Percentiles rank a stretch among this genome's conserved stretches.
These are phyloP conservation scores for Drosophila orena DNA, from an alignment of 1,140 invertebrate genomes.

Conservation along the genomic window DNA sequence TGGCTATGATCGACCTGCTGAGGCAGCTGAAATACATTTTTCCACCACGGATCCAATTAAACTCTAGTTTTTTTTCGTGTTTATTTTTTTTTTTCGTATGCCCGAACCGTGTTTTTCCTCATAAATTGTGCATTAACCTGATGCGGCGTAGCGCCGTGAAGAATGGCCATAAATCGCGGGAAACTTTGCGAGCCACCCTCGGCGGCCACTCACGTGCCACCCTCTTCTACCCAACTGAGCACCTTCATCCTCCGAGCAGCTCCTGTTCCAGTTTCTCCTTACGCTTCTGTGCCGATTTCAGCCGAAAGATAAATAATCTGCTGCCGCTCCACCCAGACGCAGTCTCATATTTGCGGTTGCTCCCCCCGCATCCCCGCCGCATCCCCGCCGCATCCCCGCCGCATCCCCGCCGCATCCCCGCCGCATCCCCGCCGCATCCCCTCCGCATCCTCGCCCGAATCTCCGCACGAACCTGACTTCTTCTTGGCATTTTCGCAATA, in stretches of 20 bases:
- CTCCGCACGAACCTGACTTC: conserved; percentile 59
- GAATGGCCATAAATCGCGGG: conserved; percentile 57
- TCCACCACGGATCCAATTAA: conserved; percentile 44
- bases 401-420: neutral
- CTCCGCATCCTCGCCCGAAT: too few species aligned
- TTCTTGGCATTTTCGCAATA: conserved; percentile 82
- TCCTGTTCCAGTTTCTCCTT: conserved; percentile 48
- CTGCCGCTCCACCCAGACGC: conserved; percentile 67
- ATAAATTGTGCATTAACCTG: conserved; percentile 79
- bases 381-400: neutral
- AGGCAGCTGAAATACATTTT: conserved; percentile 26
- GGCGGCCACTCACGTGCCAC: conserved; percentile 68
- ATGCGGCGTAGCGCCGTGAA: conserved; percentile 65
- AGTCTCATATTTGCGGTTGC: conserved; percentile 78
- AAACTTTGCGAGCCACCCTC: conserved; percentile 67
- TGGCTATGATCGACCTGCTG: conserved; percentile 62
- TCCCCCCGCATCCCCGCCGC: conserved; percentile 1
- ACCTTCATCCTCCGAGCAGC: conserved; percentile 6
- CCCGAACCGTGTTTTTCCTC: conserved; percentile 39
- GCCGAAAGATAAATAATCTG: conserved; percentile 81
- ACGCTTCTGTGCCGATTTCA: conserved; percentile 79
- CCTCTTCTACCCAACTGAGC: conserved; percentile 4
- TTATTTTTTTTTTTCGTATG: conserved; percentile 10
- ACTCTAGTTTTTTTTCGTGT: conserved; percentile 12
- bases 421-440: neutral